These are phyloP conservation scores for Leptosomus discolor DNA, from an alignment of 2,113 vertebrate species.

Conservation along the genomic window DNA sequence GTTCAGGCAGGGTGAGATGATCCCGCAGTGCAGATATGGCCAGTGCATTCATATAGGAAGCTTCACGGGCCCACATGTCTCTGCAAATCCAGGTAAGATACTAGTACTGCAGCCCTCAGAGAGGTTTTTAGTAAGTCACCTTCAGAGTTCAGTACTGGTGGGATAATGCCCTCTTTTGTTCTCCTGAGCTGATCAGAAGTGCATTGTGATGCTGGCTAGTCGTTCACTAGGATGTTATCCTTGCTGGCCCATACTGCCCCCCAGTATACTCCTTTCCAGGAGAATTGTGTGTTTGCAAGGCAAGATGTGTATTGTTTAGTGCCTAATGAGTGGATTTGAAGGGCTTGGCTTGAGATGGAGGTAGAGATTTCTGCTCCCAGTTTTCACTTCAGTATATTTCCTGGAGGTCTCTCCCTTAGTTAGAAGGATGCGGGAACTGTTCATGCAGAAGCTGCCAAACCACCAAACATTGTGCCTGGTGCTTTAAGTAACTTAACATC, in stretches of 20 bases:
- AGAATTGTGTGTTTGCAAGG: background rate
- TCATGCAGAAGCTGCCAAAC: background rate
- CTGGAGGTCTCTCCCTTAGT: background rate
- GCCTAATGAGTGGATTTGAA: background rate
- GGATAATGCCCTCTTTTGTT: background rate
- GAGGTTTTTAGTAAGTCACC: background rate
- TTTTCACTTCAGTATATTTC: background rate
- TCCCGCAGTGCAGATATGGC: background rate
- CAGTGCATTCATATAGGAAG: background rate
- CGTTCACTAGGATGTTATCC: background rate
- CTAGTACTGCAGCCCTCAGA: background rate
- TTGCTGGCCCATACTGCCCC: background rate
- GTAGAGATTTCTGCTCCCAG: background rate
- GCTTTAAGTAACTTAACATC: background rate
- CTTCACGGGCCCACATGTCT: background rate
- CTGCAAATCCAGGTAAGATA: background rate
- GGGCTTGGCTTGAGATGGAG: background rate
- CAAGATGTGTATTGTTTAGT: background rate
- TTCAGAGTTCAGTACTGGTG: background rate
- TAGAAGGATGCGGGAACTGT: background rate
- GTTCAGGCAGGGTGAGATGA: background rate
- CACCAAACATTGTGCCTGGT: background rate
- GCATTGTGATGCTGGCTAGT: background rate
- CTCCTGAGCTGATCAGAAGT: background rate
- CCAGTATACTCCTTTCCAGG: background rate